Percentiles rank a stretch among this genome's conserved stretches.
These are phyloP conservation scores for Procambarus clarkii DNA, from an alignment of 1,140 invertebrate species.

Conservation along the genomic window DNA sequence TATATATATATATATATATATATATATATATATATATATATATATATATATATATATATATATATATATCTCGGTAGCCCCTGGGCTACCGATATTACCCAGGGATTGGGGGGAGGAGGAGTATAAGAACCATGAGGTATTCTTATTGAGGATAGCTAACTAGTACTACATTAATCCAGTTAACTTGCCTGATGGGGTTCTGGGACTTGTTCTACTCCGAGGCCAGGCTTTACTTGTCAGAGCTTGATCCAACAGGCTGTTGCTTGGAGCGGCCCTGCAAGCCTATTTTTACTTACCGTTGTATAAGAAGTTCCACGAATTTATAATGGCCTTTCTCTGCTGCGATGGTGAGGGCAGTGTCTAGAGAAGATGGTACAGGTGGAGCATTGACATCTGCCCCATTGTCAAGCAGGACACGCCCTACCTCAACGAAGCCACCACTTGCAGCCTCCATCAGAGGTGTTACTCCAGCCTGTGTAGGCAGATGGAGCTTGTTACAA, in stretches of 20 bases:
- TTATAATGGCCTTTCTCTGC: constrained; percentile 97
- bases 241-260: too few relatives aligned
- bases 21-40: constrained; percentile 12
- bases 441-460: constrained; percentile 99
- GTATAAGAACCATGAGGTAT: too few relatives aligned
- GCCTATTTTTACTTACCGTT: constrained; percentile 71
- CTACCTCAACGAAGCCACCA: constrained; percentile 99
- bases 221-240: too few relatives aligned
- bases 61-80: too few relatives aligned
- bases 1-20: constrained; percentile 12
- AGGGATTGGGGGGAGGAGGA: too few relatives aligned
- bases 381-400: constrained; percentile 99
- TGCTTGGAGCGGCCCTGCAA: too few relatives aligned
- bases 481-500: not conserved
- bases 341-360: constrained; percentile 98
- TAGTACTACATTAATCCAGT: not conserved
- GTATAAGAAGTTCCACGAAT: constrained; percentile 75
- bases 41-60: too few relatives aligned
- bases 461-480: constrained; percentile 90
- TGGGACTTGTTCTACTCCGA: too few relatives aligned
- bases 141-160: too few relatives aligned
- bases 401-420: constrained; percentile 95
- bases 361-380: constrained; percentile 96
- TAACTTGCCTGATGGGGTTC: too few relatives aligned
- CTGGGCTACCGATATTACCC: too few relatives aligned